These are phyloP conservation scores for Piaya cayana DNA, from an alignment of 2,113 vertebrate species.

Conservation along the genomic window DNA sequence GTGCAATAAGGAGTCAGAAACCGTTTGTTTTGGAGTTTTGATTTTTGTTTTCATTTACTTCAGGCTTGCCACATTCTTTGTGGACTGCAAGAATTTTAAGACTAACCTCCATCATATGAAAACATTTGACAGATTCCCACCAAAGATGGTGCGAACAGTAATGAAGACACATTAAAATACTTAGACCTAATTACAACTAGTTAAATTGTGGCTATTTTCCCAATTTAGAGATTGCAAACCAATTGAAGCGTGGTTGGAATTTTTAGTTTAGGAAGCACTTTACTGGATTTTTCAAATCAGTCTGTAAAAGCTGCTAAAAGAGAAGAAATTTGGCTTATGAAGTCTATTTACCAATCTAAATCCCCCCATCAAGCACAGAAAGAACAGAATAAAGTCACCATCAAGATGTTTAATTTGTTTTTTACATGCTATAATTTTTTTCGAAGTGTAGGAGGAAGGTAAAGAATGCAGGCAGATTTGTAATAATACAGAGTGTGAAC, in stretches of 20 bases:
- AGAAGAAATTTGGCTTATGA: neutral
- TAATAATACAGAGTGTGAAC: neutral
- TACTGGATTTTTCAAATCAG: neutral
- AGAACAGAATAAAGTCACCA: neutral
- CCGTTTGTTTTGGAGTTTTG: slow-evolving; percentile 42
- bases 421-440: neutral
- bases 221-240: neutral
- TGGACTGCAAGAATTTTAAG: neutral
- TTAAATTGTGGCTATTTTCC: neutral
- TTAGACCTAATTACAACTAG: neutral
- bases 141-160: neutral
- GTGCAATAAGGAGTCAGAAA: neutral
- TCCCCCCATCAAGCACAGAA: neutral
- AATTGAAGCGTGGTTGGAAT: neutral
- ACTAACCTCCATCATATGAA: neutral
- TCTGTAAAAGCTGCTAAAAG: neutral
- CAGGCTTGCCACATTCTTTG: neutral
- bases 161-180: neutral
- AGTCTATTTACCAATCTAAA: neutral
- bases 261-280: neutral
- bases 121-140: neutral
- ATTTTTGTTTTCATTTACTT: slow-evolving; percentile 1
- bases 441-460: neutral
- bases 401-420: neutral
- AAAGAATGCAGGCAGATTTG: neutral